phyloP scores from a whole-genome alignment of 1,140 invertebrate genomes.

The Ptiloglossa arizonensis region DNA sequence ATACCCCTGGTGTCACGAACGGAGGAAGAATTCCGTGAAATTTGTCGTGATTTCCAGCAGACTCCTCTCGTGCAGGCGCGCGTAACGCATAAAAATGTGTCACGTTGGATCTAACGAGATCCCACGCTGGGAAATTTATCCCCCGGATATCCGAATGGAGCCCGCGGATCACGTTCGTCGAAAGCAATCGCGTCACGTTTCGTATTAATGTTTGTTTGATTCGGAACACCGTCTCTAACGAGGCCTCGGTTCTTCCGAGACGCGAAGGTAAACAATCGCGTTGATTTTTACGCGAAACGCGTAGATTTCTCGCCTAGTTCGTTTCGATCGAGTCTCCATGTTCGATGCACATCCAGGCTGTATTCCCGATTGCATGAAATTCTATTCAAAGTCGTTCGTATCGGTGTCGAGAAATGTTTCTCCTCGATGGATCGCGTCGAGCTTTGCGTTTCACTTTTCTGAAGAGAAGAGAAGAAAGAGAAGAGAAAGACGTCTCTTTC shows the following conservation, averaged over 20 bases:
- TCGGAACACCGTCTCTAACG: not conserved
- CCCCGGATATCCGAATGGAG: not conserved
- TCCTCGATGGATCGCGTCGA: no score
- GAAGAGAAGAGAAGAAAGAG: no score
- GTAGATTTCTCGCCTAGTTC: no score
- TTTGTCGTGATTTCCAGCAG: not conserved
- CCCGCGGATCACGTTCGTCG: not conserved
- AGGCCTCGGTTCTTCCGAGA: not conserved
- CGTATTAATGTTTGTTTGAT: slow-evolving; percentile 13
- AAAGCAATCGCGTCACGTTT: slow-evolving; percentile 10
- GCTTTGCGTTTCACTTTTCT: no score
- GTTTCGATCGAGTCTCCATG: no score
- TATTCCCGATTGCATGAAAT: no score
- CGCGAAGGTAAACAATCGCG: not conserved
- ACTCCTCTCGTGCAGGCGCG: not conserved
- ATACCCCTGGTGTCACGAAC: no score
- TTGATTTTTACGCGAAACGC: not conserved
- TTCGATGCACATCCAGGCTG: no score
- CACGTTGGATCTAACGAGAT: slow-evolving; percentile 1
- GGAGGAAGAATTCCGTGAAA: not conserved
- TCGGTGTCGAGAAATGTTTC: no score
- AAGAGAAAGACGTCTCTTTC: no score
- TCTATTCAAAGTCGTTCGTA: no score
- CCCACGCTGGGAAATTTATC: not conserved
- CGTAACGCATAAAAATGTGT: slow-evolving; percentile 7